Percentiles rank a stretch among this genome's conserved stretches.
phyloP scores from a whole-genome alignment of 2,113 vertebrate genomes.

The Naja naja region DNA sequence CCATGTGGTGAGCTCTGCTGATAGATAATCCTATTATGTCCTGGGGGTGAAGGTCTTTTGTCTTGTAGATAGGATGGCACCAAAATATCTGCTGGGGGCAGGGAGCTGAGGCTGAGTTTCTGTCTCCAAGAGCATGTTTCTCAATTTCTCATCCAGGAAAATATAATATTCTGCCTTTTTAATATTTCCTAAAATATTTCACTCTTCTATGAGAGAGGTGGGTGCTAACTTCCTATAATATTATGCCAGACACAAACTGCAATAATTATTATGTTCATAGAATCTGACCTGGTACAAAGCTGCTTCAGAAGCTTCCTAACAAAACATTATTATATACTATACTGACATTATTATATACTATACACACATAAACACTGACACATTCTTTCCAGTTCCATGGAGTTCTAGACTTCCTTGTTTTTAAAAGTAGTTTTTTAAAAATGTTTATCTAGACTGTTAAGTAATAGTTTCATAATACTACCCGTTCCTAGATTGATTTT shows the following conservation, averaged over 20 bases:
- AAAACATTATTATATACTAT: background rate
- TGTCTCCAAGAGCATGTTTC: no score
- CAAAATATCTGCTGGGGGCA: no score
- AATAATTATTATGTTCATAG: background rate
- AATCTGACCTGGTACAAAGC: background rate
- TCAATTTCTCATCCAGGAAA: no score
- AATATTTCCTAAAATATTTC: no score
- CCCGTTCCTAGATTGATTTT: slow-evolving; percentile 33
- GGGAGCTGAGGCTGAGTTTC: no score
- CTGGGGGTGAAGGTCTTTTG: no score
- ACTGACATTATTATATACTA: background rate
- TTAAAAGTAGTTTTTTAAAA: background rate
- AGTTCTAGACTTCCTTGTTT: background rate
- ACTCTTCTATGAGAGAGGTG: no score
- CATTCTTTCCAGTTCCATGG: background rate
- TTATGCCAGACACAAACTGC: background rate
- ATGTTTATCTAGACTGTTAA: background rate
- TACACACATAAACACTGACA: background rate
- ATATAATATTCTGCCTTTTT: no score
- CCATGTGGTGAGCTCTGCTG: no score
- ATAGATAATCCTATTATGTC: no score
- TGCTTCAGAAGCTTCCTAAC: background rate
- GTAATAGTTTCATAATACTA: background rate
- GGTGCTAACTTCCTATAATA: no score
- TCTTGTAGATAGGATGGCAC: no score